A percentile compares a stretch with the other conserved stretches of the same genome.
phyloP scores from a whole-genome alignment of 2,888 invertebrate genomes.

The Tiliacea citrago region DNA sequence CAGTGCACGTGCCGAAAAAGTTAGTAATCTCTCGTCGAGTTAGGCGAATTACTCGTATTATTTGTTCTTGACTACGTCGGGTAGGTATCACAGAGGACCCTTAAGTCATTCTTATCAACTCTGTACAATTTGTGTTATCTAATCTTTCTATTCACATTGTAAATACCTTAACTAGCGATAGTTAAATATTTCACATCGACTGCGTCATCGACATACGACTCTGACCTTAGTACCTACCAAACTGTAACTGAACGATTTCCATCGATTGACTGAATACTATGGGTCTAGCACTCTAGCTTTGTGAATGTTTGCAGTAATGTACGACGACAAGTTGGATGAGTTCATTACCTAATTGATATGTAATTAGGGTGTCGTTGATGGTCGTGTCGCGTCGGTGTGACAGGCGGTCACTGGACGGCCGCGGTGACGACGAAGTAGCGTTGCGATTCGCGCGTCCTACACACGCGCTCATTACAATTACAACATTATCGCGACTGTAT shows the following conservation, averaged over 20 bases:
- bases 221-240: constrained; percentile 5
- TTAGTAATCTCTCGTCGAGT: neutral
- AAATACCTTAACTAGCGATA: constrained; percentile 51
- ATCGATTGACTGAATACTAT: constrained; percentile 43
- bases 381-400: constrained; percentile 37
- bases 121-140: constrained; percentile 65
- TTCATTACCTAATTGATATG: constrained; percentile 62
- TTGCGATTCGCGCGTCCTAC: constrained; percentile 14
- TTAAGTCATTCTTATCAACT: constrained; percentile 61
- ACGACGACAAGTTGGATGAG: constrained; percentile 43
- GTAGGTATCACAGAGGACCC: constrained; percentile 19
- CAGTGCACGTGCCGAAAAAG: neutral
- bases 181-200: constrained; percentile 43
- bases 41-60: constrained; percentile 2
- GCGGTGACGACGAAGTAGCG: constrained; percentile 14
- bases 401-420: constrained; percentile 32
- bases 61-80: constrained; percentile 24
- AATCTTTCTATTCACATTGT: constrained; percentile 67
- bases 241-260: constrained; percentile 34
- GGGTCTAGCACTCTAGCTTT: constrained; percentile 33
- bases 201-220: constrained; percentile 23
- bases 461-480: constrained; percentile 55
- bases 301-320: constrained; percentile 43
- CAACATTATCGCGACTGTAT: constrained; percentile 62
- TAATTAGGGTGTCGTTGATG: constrained; percentile 55